Evolutionary conservation across 1,140 invertebrate species (phyloP), one percentile per base, ranked within the genome.

Genomic region (Atta colombica): DNA sequence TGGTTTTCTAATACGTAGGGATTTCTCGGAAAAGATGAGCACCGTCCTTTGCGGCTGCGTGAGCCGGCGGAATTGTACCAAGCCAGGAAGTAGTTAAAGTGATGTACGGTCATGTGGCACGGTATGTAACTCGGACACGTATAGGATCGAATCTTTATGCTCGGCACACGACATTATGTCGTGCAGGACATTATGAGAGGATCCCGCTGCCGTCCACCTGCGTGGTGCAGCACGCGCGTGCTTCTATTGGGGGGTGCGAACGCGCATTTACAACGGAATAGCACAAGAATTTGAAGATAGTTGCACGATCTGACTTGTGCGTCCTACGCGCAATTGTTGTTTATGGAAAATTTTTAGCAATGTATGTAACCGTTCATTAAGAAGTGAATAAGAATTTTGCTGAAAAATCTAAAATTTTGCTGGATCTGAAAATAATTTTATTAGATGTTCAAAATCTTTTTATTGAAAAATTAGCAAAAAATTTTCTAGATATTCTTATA

Each of bases 1-100:
- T 61, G 25, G 68, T 25, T 55, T 51, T 35, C 49, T 16, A 28
- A 39, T 12, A 68, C 75, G 25, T 28, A 8, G 49, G 39, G 66
- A 71, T 85, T 69, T 74, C 65, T 25, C 61, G 28, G 65, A 25
- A 61, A 25, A 61, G 88, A 82, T 39, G 82, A 71, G 75, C 77
- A 66, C 69, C 88, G 85, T 89, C 74, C 61, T 60, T 80, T 49
- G 81, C n/a, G 84, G 66, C 69, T 31, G 78, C 65, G 78, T 68
- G 78, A 87, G 72, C 77, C 80, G 63, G 84, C 53, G 58, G 75
- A 87, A 88, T 90, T 77, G 87, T 89, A 77, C 88, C 80, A 63
- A 85, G 87, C 87, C 90, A 93, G 93, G 92, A 94, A 94, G 93
- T 92, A 92, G 90, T 94, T 93, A 93, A 77, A 58, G 74, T 90